Base-by-base conservation (phyloP, 2,113 vertebrate genomes). In the Mobula birostris region DNA sequence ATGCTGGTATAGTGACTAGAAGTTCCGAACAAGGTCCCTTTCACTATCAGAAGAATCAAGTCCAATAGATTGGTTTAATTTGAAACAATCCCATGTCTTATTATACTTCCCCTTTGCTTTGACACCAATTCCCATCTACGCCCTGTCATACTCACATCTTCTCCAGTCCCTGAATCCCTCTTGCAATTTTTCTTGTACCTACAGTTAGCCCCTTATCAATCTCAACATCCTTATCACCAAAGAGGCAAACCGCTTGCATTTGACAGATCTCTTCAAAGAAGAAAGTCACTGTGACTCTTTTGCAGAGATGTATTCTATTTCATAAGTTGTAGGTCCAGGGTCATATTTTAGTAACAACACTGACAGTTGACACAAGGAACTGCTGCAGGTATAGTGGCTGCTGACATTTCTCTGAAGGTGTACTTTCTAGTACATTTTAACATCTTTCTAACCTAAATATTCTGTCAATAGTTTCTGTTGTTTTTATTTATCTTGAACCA, bases 91-190 rank as follows among this genome's bases (percentile, higher is more conserved):
- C 36, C 48, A 74, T 7, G 4, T 76, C 24, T 24, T 56, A 36
- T 74, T 36, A 74, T 48, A 93, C 29, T 72, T 32, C 5, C 12
- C 21, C 27, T n/a, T n/a, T n/a, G 76, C 76, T 29, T 77, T n/a
- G 76, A 21, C 40, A 7, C 36, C 91, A 56, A 24, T 93, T 74
- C 36, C 91, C 91, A 74, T 29, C 36, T 74, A 61, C 61, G 56
- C n/a, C 61, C 85, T 90, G 40, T 93, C 91, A 93, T 14, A 93
- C 7, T 48, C 91, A 70, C 72, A 70, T 74, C 70, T 76, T 19
- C 61, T 72, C 91, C 21, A 32, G 91, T 93, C 91, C 91, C 91
- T 56, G 40, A 93, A 74, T 76, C 91, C 91, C 70, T 74, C 27
- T 40, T 72, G 91, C 91, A 74, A 74, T 93, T 93, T 93, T 70